Conservation (phyloP, 2,113 vertebrate species). For the Neofelis nebulosa region DNA sequence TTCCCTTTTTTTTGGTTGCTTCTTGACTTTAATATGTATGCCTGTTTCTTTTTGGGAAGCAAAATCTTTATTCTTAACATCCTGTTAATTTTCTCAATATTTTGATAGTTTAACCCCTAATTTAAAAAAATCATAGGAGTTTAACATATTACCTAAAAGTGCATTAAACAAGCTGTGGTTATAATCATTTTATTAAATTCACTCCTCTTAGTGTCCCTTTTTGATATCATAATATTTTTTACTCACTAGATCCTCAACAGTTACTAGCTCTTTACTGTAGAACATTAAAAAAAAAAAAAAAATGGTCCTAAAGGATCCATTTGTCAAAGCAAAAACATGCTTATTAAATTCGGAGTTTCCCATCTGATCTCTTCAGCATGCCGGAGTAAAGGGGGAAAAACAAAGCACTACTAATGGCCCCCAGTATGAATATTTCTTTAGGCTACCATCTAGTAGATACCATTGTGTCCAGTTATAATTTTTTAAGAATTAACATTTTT, state of each 20-base stretch:
- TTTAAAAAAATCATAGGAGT: slow-evolving; percentile 44
- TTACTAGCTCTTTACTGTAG: slow-evolving; percentile 17
- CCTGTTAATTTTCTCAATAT: slow-evolving; percentile 38
- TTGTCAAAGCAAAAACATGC: slow-evolving; percentile 9
- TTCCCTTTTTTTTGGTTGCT: slow-evolving; percentile 47
- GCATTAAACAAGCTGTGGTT: slow-evolving; percentile 25
- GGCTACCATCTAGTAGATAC: not conserved
- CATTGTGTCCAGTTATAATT: not conserved
- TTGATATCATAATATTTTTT: slow-evolving; percentile 55
- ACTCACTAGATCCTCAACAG: not conserved
- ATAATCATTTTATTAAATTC: slow-evolving; percentile 43
- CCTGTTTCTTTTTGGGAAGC: slow-evolving; percentile 33
- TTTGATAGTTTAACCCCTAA: slow-evolving; percentile 46
- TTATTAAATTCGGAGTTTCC: slow-evolving; percentile 59
- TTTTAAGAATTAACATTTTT: slow-evolving; percentile 50
- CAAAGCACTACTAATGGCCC: not conserved
- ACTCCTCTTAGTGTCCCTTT: slow-evolving; percentile 26
- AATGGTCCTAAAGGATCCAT: slow-evolving; percentile 49
- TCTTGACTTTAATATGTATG: slow-evolving; percentile 50
- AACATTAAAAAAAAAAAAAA: not conserved
- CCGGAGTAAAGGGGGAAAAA: not conserved
- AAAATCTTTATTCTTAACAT: slow-evolving; percentile 32
- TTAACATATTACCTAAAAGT: slow-evolving; percentile 58
- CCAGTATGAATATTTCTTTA: not conserved
- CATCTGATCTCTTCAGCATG: slow-evolving; percentile 43